Base-by-base conservation (phyloP, 2,113 vertebrate species). In the Oreotrochilus melanogaster region DNA sequence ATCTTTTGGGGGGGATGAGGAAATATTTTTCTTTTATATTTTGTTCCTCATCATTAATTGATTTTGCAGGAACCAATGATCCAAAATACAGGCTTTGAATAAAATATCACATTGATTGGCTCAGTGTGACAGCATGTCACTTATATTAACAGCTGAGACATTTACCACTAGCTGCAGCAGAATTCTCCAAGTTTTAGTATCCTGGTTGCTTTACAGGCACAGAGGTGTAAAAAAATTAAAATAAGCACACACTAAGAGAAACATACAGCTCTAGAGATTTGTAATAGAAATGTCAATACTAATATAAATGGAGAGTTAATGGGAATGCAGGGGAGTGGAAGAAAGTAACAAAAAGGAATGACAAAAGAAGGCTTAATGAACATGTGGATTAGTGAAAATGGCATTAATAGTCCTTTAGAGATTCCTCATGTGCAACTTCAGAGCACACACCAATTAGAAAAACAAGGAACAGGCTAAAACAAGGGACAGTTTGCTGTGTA, bases 1-100 rank as follows among this genome's bases (percentile, higher is more conserved):
- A 54, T 2, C 11, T 57, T 48, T 85, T 24, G 4, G 0, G 2
- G 16, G 5, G 56, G 21, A 30, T 0, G 0, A 22, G 5, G 21
- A 7, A 76, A 56, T 73, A 70, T 62, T 72, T 78, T 65, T 78
- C 37, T 76, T 7, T 43, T 79, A 30, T 37, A 17, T 73, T 78
- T 66, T 79, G 17, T 69, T 35, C 25, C 10, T 66, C 42, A 62
- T 65, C 3, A 54, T 89, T 67, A 8, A 62, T 31, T 73, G 42
- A 62, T 48, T 74, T 81, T 82, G 62, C n/a, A 57, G 23, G 30
- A 81, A 53, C 16, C 7, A 4, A 18, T 69, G 31, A 75, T 16
- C 4, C 12, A 83, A 90, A 94, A 82, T 72, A 86, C 9, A 64
- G 19, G 14, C 28, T 33, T 69, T 64, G 50, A 15, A 82, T 47